Percentiles rank a stretch among this genome's conserved stretches.
Conservation (phyloP, 2,888 invertebrate genomes). For the Corbicula japonica region DNA sequence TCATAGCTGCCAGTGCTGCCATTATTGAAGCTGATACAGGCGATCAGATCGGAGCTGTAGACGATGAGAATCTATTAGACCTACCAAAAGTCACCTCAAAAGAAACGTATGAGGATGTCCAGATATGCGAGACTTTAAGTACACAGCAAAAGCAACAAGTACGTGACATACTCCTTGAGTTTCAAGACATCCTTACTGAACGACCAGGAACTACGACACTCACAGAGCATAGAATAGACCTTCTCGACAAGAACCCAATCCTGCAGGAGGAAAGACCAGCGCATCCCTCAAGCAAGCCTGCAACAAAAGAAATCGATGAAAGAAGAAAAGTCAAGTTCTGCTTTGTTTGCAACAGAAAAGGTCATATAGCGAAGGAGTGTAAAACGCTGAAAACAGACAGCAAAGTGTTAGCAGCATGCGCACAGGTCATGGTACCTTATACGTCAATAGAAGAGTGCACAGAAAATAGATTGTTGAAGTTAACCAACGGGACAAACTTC, state of each 20-base stretch:
- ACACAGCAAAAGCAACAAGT: neutral
- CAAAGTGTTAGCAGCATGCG: too few relatives aligned
- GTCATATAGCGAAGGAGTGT: too few relatives aligned
- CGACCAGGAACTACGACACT: constrained; percentile 10
- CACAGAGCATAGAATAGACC: constrained; percentile 6
- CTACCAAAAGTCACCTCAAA: neutral
- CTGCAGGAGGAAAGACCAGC: neutral
- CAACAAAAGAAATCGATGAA: neutral
- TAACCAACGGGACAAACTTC: too few relatives aligned
- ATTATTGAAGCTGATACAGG: neutral
- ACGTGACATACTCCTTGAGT: neutral
- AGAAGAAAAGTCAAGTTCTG: neutral
- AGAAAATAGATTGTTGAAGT: too few relatives aligned
- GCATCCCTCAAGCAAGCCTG: too few relatives aligned
- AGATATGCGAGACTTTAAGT: neutral
- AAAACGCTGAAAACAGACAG: too few relatives aligned
- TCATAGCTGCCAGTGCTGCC: neutral
- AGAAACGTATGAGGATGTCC: neutral
- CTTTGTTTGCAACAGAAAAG: too few relatives aligned
- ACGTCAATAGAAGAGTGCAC: too few relatives aligned
- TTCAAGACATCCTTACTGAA: constrained; percentile 2
- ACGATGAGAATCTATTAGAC: constrained; percentile 9
- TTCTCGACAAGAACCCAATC: neutral
- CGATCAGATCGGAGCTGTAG: neutral
- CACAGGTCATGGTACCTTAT: too few relatives aligned